These are phyloP conservation scores for Xenops minutus DNA, from an alignment of 2,797 vertebrate species.

Conservation along the genomic window DNA sequence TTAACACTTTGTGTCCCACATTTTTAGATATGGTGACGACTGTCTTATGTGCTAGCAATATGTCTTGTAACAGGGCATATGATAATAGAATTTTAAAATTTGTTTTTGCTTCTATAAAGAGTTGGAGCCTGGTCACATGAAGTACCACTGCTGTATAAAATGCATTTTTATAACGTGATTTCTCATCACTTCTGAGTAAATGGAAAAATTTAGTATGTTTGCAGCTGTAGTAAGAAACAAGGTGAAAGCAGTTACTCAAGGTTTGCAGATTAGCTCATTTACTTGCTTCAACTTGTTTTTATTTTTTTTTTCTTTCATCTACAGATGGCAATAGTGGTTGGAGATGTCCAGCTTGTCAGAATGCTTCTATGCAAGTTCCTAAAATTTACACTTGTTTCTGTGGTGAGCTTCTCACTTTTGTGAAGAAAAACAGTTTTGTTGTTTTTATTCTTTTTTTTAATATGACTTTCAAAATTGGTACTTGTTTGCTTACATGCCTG, in stretches of 20 bases:
- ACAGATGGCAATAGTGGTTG: slow-evolving; percentile 90
- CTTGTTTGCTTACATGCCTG: neutral
- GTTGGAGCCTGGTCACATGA: neutral
- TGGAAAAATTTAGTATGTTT: neutral
- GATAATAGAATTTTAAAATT: neutral
- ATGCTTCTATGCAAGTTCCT: slow-evolving; percentile 86
- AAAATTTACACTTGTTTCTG: slow-evolving; percentile 93
- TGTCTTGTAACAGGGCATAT: neutral
- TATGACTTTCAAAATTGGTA: neutral
- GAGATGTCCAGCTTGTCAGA: slow-evolving; percentile 98
- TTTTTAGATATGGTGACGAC: neutral
- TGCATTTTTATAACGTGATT: neutral
- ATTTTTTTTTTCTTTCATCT: neutral
- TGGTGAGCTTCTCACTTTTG: slow-evolving; percentile 80
- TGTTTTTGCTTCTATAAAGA: neutral
- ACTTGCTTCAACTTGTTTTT: neutral
- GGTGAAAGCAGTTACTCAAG: neutral
- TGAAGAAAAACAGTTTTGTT: neutral
- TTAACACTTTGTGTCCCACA: neutral
- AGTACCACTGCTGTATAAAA: neutral
- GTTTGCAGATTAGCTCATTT: neutral
- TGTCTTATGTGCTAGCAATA: neutral
- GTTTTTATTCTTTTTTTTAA: neutral
- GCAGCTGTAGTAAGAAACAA: neutral
- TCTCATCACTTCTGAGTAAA: neutral